Base-by-base conservation (phyloP, 2,888 invertebrate species). In the Crioceris asparagi region DNA sequence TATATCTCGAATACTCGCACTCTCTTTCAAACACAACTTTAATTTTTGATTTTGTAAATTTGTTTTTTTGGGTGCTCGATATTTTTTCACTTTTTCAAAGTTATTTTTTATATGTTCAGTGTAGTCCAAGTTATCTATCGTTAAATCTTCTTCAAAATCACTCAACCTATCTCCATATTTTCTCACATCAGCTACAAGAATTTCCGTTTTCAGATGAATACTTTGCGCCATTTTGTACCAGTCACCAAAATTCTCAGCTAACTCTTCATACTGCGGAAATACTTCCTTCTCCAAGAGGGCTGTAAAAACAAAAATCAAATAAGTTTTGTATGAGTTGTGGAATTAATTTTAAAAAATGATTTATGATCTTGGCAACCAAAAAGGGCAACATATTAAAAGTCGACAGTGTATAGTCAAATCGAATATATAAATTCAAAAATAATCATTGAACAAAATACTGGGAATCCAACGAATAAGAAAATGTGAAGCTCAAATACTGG, bases 191-290 rank as follows among this genome's bases (percentile, higher is more conserved):
- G 84, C 83, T 59, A 82, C 79, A 33, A 88, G 68, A 55, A 88
- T 87, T 64, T 82, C 80, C 7, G 80, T 79, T 65, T 88, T 85
- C 37, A 88, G 67, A 60, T 78, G 86, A 33, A 85, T 82, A 1
- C 88, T 87, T 65, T 87, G 86, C 3, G 87, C 87, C 62, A 83
- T 77, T 66, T 88, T 88, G 64, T 86, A 88, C 86, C 86, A 87
- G 65, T 86, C 86, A 4, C 84, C 83, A 17, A 84, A 65, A 47
- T 76, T 77, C 54, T 85, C 85, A 0, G 85, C 83, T 38, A 85
- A 70, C 47, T 82, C 81, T 10, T 75, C 75, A 10, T 84, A 80
- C 1, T 81, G 74, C 2, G 84, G 82, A 53, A 72, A 71, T 5
- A 84, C 84, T 54, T 80, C 79, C 38, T 72, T 72, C 44, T 77